phyloP scores from a whole-genome alignment of 2,797 vertebrate genomes.

The Hyperoplus lanceolatus region DNA sequence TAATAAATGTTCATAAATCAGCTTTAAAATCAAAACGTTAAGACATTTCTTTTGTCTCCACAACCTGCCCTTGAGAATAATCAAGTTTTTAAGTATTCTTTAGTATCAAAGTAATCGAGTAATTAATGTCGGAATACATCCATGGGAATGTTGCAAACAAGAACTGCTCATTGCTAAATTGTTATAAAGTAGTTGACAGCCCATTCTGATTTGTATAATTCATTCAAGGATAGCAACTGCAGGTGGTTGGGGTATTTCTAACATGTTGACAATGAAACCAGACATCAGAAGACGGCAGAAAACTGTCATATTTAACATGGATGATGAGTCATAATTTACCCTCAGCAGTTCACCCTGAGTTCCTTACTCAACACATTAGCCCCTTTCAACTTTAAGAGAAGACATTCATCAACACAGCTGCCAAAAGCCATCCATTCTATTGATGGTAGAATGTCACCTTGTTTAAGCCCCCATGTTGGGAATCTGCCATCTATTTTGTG shows the following conservation, averaged over 20 bases:
- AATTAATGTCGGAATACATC: neutral
- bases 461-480: slow-evolving; percentile 55
- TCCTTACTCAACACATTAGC: slow-evolving; percentile 21
- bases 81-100: neutral
- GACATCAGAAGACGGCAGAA: slow-evolving; percentile 8
- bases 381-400: slow-evolving; percentile 33
- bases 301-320: slow-evolving; percentile 5
- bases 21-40: no score
- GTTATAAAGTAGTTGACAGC: neutral
- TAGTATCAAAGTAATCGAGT: slow-evolving; percentile 1
- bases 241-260: slow-evolving; percentile 13
- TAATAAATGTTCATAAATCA: no score
- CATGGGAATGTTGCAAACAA: neutral
- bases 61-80: no score
- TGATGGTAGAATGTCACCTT: slow-evolving; percentile 56
- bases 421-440: slow-evolving; percentile 21
- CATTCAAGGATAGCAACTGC: slow-evolving; percentile 6
- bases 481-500: slow-evolving; percentile 50
- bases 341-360: slow-evolving; percentile 2
- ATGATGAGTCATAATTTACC: slow-evolving; percentile 8
- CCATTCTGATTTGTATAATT: neutral
- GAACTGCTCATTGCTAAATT: neutral
- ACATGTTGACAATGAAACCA: neutral
- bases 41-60: no score
- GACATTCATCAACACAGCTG: slow-evolving; percentile 36